Conservation (phyloP, 2,113 vertebrate species). For the Stercorarius parasiticus region DNA sequence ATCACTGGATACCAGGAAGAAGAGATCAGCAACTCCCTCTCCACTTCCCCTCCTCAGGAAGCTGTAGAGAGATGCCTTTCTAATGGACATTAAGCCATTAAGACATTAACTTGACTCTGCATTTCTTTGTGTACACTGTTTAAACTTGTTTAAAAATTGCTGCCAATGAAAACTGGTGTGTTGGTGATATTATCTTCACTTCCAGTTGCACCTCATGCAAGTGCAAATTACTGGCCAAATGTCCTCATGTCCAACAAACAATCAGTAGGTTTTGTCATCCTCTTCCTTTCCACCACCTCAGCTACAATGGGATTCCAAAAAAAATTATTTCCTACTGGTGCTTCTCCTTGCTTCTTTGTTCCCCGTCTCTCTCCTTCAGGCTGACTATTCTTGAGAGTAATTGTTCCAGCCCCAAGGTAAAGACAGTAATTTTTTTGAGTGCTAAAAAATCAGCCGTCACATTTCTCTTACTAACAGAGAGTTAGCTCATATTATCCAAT, state of each 20-base stretch:
- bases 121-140: background rate
- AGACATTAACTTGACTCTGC: background rate
- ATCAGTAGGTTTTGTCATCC: background rate
- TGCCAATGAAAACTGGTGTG: background rate
- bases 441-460: background rate
- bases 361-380: background rate
- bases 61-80: background rate
- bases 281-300: background rate
- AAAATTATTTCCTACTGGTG: background rate
- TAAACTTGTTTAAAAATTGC: background rate
- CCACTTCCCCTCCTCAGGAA: background rate
- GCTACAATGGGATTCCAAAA: background rate
- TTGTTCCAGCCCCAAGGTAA: background rate
- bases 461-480: background rate
- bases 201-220: background rate
- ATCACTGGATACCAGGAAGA: background rate
- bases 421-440: background rate
- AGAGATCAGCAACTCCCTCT: background rate
- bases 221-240: background rate
- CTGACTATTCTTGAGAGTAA: background rate
- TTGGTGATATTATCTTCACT: background rate
- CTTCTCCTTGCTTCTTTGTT: background rate
- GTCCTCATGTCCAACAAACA: background rate
- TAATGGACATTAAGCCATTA: background rate
- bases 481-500: conserved; percentile 1